Percentiles rank a stretch among this genome's conserved stretches.
Conservation (phyloP, 2,113 vertebrate species). For the Anthoscopus minutus region DNA sequence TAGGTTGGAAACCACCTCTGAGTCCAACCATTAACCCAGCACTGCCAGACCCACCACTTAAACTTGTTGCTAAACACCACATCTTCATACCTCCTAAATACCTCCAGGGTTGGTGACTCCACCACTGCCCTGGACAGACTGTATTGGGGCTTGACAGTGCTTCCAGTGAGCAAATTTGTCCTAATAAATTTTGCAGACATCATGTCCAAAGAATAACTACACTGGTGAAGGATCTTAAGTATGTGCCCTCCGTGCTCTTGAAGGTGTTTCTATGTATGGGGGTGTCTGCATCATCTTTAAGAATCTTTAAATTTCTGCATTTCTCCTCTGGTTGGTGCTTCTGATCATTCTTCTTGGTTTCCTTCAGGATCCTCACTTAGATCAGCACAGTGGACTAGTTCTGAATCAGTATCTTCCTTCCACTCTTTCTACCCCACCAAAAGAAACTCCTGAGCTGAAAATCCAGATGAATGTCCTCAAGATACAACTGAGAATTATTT, state of each 20-base stretch:
- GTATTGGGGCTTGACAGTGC: neutral
- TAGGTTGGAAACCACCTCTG: neutral
- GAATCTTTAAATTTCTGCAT: neutral
- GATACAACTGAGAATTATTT: neutral
- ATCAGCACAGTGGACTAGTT: neutral
- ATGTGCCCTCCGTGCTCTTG: neutral
- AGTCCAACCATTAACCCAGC: no score
- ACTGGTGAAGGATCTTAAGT: neutral
- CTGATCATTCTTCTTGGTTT: neutral
- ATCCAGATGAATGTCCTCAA: neutral
- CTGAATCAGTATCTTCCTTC: neutral
- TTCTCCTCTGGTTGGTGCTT: neutral
- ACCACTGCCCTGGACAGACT: neutral
- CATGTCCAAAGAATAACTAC: neutral
- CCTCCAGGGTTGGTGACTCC: neutral
- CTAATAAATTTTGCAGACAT: neutral
- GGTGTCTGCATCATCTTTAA: neutral
- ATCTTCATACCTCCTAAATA: neutral
- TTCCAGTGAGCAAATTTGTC: neutral
- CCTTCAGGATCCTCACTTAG: neutral
- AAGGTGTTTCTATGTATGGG: neutral
- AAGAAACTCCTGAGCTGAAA: neutral
- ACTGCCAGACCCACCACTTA: neutral
- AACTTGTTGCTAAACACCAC: accelerated
- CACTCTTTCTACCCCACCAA: neutral